Evolutionary conservation across 2,888 invertebrate species (phyloP), one percentile per base, ranked within the genome.

Genomic region (Aporophyla lueneburgensis): DNA sequence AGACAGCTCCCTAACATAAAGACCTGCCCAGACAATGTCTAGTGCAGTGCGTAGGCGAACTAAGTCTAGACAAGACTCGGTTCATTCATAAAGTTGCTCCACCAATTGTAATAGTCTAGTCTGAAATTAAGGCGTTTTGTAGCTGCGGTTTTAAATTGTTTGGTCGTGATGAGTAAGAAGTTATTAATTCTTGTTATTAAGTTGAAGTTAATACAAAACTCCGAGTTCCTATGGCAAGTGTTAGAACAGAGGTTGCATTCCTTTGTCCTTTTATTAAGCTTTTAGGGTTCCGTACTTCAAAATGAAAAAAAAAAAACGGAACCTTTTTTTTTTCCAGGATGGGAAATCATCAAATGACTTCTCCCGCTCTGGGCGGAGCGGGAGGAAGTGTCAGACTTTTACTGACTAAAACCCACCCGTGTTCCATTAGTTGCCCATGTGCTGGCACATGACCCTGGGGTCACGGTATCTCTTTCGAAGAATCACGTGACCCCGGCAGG

Each of bases 41-140:
- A 71, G 67, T 58, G 21, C 40, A 86, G 24, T 83, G 83, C 86
- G 83, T 83, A 77, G 83, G 73, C 67, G 78, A 86, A 16, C 63
- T 76, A 19, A 24, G 81, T 82, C 85, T 82, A 82, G 83, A 83
- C 83, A 14, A 59, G 40, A 62, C 61, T 70, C 24, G 0, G 49
- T 46, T 63, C 70, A 68, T 69, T 62, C 62, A 59, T 76, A 85
- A 72, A 85, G 58, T 62, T 72, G 4, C 49, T 71, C 40, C 33
- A 14, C 62, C 54, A 76, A 68, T 73, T 73, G 70, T 43, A 74
- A 73, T 49, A 27, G 68, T 83, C 78, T 81, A 24, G 71, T 46
- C 76, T 65, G 24, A 71, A 81, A 71, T 74, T 67, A 85, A 81
- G 71, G 49, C 79, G 51, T 65, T 78, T 62, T 46, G 63, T 51